phyloP scores from a whole-genome alignment of 2,888 invertebrate species.

The Spialia ferax region DNA sequence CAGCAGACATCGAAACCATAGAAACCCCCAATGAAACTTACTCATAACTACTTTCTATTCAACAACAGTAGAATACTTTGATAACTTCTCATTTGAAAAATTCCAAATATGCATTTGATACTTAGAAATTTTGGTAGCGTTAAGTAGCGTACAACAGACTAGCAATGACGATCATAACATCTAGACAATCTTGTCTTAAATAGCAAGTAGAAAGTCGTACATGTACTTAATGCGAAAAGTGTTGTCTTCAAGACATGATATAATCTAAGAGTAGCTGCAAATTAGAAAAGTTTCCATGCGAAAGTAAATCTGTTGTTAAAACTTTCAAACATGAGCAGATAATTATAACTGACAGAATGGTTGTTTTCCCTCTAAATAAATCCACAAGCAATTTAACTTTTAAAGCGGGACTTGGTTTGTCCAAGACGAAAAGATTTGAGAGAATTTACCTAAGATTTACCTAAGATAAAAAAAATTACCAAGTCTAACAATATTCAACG shows the following conservation, averaged over 20 bases:
- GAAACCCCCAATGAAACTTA: conserved; percentile 10
- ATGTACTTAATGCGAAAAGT: neutral
- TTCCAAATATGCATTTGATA: no score
- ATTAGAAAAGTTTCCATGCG: conserved; percentile 8
- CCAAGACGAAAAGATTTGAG: conserved; percentile 15
- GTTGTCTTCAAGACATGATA: neutral
- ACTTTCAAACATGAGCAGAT: neutral
- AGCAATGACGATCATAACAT: neutral
- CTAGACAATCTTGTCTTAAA: neutral
- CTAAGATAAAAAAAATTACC: no score
- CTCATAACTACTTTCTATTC: conserved; percentile 9
- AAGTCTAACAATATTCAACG: conserved; percentile 20
- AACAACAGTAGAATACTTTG: neutral
- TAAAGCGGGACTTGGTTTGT: conserved; percentile 16
- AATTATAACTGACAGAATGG: conserved; percentile 8
- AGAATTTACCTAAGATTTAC: neutral
- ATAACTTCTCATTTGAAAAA: neutral
- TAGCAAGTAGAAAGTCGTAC: neutral
- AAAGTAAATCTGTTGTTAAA: conserved; percentile 4
- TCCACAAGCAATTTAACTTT: conserved; percentile 25
- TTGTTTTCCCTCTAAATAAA: conserved; percentile 8
- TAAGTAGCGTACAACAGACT: no score
- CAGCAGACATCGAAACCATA: no score
- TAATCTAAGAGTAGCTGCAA: neutral
- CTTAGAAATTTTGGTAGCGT: no score